These are phyloP conservation scores for Platalea minor DNA, from an alignment of 2,797 vertebrate species.

Conservation along the genomic window DNA sequence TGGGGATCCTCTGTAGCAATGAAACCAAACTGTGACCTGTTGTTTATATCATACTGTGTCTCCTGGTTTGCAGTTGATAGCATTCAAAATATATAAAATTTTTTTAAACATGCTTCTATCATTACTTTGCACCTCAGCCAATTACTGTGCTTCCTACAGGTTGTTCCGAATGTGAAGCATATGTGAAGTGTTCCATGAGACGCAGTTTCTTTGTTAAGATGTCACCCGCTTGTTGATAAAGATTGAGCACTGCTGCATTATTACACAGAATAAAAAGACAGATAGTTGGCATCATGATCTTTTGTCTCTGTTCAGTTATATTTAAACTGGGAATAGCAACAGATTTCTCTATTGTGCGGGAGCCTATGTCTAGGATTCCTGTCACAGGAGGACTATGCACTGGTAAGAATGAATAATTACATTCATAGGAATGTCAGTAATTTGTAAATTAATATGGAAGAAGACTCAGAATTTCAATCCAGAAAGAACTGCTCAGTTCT, in stretches of 20 bases:
- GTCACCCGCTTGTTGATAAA: background rate
- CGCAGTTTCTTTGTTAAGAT: background rate
- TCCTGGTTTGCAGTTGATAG: background rate
- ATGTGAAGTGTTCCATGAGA: background rate
- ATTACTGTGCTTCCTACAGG: background rate
- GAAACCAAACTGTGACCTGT: background rate
- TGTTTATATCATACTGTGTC: background rate
- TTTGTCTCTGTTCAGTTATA: constrained; percentile 24
- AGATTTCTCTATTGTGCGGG: background rate
- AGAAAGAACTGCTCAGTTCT: background rate
- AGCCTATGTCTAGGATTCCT: background rate
- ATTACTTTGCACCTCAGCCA: background rate
- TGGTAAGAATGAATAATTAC: background rate
- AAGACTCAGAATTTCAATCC: background rate
- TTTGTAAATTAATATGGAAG: background rate
- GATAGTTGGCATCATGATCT: background rate
- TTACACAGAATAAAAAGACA: background rate
- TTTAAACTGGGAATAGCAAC: constrained; percentile 17
- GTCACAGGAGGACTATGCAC: background rate
- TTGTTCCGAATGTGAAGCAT: background rate
- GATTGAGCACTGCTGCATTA: background rate
- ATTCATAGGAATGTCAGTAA: background rate
- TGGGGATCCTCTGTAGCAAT: background rate
- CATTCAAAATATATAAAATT: background rate
- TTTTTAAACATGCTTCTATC: background rate